A percentile compares a stretch with the other conserved stretches of the same genome.
These are phyloP conservation scores for Macrostomum lignano DNA, from an alignment of 1,140 invertebrate species.

Conservation along the genomic window DNA sequence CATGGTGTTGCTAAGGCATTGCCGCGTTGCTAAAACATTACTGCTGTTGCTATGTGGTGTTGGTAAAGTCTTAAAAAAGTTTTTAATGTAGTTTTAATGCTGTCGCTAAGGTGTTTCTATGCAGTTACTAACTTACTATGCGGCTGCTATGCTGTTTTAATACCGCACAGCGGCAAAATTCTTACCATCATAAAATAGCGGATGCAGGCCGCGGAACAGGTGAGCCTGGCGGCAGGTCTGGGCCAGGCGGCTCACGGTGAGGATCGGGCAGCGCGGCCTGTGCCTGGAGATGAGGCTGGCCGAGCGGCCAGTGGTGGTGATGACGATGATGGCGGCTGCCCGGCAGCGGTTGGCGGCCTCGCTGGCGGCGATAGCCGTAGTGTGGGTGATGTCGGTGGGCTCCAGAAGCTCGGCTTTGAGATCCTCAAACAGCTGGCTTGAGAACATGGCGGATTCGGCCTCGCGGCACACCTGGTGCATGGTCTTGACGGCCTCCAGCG, in stretches of 20 bases:
- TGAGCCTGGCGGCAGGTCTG: conserved; percentile 71
- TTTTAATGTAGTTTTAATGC: no score
- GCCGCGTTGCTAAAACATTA: no score
- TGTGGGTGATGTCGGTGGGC: conserved; percentile 61
- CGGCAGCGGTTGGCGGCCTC: conserved; percentile 68
- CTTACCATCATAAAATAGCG: conserved; percentile 31
- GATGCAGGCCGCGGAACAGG: conserved; percentile 68
- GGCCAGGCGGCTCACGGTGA: conserved; percentile 60
- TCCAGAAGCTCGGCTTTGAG: conserved; percentile 39
- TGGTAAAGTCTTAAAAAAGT: no score
- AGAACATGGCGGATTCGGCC: conserved; percentile 84
- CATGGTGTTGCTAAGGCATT: no score
- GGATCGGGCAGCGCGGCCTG: conserved; percentile 71
- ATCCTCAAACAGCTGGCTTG: conserved; percentile 63
- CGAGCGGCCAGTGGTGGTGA: conserved; percentile 67
- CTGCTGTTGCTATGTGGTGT: no score
- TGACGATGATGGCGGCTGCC: conserved; percentile 63
- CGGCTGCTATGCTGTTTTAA: no score
- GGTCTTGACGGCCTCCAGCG: conserved; percentile 43
- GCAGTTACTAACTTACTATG: no score
- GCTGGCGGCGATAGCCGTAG: conserved; percentile 74
- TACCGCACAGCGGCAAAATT: no score
- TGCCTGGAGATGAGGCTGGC: conserved; percentile 74
- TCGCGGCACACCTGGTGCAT: conserved; percentile 85
- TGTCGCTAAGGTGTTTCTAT: no score